A percentile compares a stretch with the other conserved stretches of the same genome.
These are phyloP conservation scores for Notarius quadriscutis DNA, from an alignment of 2,113 vertebrate genomes.

Conservation along the genomic window DNA sequence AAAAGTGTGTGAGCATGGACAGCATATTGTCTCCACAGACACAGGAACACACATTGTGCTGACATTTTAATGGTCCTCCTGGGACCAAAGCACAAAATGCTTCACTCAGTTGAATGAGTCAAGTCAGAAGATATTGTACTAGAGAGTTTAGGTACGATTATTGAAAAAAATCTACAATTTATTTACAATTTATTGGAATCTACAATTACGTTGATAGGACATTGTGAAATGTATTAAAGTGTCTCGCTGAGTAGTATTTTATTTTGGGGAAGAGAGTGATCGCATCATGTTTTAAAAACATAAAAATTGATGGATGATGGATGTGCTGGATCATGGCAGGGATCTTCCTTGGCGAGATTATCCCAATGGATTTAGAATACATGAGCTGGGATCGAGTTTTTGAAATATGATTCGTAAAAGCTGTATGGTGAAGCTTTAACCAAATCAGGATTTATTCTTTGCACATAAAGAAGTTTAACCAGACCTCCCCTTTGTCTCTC, in stretches of 20 bases:
- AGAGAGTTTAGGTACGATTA: background rate
- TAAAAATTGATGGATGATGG: background rate
- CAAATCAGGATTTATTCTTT: slow-evolving; percentile 67
- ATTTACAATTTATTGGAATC: too few relatives aligned
- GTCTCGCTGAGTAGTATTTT: background rate
- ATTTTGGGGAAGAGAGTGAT: background rate
- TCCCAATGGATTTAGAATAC: slow-evolving; percentile 69
- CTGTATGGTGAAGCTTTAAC: slow-evolving; percentile 61
- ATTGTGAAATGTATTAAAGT: background rate
- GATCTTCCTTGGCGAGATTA: slow-evolving; percentile 65
- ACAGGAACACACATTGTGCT: background rate
- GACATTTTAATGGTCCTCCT: background rate
- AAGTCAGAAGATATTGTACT: background rate
- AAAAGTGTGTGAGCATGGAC: background rate
- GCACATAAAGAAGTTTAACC: slow-evolving; percentile 57
- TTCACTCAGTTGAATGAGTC: background rate
- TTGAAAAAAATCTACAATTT: too few relatives aligned
- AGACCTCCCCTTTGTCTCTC: background rate
- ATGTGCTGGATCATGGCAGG: slow-evolving; percentile 41
- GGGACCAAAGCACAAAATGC: background rate
- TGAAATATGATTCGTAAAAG: slow-evolving; percentile 51
- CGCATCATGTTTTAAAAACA: background rate
- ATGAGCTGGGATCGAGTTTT: slow-evolving; percentile 69
- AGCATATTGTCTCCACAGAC: background rate
- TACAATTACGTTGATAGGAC: too few relatives aligned